Conservation (phyloP, 92 coral and sea anemone genomes). For the Epizoanthus fatuus region DNA sequence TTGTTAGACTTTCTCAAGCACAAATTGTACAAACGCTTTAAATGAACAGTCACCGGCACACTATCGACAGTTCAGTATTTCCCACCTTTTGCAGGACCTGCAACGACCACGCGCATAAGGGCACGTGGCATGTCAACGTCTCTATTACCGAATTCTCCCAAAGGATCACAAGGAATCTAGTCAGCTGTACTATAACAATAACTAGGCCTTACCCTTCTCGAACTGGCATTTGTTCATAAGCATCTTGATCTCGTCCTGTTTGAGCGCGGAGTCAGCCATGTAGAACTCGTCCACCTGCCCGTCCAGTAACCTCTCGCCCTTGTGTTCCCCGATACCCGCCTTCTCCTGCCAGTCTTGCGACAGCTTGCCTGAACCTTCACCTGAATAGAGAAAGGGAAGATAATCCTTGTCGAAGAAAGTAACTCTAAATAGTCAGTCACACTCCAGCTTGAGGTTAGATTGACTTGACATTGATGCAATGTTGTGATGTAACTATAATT, state of each 20-base stretch:
- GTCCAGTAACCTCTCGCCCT: constrained; percentile 76
- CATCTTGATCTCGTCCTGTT: constrained; percentile 89
- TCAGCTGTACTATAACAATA: background rate
- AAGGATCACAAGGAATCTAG: no score
- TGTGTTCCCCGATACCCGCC: constrained; percentile 96
- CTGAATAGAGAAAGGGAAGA: background rate
- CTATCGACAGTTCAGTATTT: no score
- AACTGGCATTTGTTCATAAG: constrained; percentile 95
- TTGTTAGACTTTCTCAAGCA: no score
- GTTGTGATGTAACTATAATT: no score
- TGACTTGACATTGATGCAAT: no score
- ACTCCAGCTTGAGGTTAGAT: no score
- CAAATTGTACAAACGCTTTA: no score
- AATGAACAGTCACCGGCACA: no score
- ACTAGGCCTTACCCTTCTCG: constrained; percentile 83
- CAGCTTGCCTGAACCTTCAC: constrained; percentile 75
- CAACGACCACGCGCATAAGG: no score
- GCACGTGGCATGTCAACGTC: no score
- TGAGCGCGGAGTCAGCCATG: constrained; percentile 92
- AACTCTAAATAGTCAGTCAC: background rate
- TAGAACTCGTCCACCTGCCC: constrained; percentile 93
- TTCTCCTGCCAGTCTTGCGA: constrained; percentile 97
- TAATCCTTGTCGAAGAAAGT: background rate
- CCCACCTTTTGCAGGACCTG: no score
- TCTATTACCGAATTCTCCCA: no score